phyloP scores from a whole-genome alignment of 2,113 vertebrate genomes.

The Sebastes fasciatus region DNA sequence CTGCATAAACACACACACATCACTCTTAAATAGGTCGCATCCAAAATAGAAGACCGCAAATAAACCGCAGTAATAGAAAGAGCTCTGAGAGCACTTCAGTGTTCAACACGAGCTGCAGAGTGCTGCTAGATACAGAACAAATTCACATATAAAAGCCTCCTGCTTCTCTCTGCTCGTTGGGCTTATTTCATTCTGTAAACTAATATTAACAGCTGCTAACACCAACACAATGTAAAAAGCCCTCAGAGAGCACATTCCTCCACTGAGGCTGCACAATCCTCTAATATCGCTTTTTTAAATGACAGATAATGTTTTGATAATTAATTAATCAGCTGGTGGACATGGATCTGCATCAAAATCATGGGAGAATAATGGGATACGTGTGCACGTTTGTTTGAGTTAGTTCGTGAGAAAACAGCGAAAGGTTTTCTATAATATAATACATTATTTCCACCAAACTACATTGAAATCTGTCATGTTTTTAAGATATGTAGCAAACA shows the following conservation, averaged over 20 bases:
- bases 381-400: neutral
- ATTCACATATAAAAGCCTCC: conserved; percentile 40
- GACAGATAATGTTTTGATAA: neutral
- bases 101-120: conserved; percentile 29
- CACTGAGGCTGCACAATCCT: neutral
- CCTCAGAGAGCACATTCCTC: too few species aligned
- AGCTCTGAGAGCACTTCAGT: conserved; percentile 47
- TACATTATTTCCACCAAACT: neutral
- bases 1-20: conserved; percentile 62
- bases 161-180: neutral
- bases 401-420: neutral
- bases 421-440: neutral
- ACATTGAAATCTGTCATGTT: neutral
- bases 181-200: conserved; percentile 14
- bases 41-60: conserved; percentile 76
- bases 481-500: neutral
- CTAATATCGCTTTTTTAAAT: neutral
- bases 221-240: neutral
- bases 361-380: neutral
- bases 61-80: conserved; percentile 61
- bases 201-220: neutral
- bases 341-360: neutral
- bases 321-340: neutral
- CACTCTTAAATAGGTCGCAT: conserved; percentile 72
- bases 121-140: conserved; percentile 22